Percentiles rank a stretch among this genome's conserved stretches.
Evolutionary conservation across 2,888 invertebrate species (phyloP).

Genomic region (Onthophagus sagittarius): DNA sequence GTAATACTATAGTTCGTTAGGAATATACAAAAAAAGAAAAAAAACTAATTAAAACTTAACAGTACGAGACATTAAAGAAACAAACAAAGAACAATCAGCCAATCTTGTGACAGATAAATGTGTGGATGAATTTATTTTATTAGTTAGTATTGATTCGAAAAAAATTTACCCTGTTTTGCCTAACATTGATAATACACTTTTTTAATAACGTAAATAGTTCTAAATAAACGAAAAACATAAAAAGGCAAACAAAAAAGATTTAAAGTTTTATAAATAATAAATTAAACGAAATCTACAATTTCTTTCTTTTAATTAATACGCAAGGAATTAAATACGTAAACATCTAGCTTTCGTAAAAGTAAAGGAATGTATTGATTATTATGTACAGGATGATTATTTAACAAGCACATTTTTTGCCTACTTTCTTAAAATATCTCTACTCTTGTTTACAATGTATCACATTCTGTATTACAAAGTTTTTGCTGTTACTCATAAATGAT

Average conservation of each 20-base stretch:
- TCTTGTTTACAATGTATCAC: not conserved
- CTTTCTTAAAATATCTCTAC: not conserved
- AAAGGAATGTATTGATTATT: not conserved
- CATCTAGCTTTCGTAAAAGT: not conserved
- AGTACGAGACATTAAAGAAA: conserved; percentile 31
- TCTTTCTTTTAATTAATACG: not conserved
- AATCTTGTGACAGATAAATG: not conserved
- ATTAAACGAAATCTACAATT: conserved; percentile 1
- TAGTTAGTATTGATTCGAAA: not conserved
- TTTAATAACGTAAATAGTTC: not conserved
- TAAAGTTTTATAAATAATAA: conserved; percentile 5
- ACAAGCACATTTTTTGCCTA: not conserved
- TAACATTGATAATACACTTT: not conserved
- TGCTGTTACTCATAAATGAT: not conserved
- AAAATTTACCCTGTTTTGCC: conserved; percentile 5
- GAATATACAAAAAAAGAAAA: conserved; percentile 25
- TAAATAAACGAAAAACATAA: not conserved
- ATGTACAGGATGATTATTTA: not conserved
- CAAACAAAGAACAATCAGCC: conserved; percentile 24
- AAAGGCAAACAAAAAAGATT: conserved; percentile 4
- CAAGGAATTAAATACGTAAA: not conserved
- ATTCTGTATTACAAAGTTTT: not conserved
- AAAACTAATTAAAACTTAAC: conserved; percentile 25
- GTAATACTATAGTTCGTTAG: conserved; percentile 43
- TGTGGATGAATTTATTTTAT: not conserved